phyloP scores from a whole-genome alignment of 2,888 invertebrate genomes.

The Apotomis betuletana region DNA sequence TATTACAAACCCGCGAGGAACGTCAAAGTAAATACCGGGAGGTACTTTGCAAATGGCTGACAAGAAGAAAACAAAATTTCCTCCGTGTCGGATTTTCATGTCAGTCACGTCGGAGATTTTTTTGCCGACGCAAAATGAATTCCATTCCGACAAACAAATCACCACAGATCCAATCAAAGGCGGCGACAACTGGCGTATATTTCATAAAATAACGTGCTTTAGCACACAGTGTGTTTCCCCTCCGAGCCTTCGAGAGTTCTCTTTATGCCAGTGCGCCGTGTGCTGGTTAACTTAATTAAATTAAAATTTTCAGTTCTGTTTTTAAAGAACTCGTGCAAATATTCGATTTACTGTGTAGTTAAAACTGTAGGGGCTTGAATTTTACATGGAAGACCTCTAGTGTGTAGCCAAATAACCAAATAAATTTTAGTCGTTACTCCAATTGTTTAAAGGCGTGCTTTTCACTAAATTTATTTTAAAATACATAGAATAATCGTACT shows the following conservation, averaged over 20 bases:
- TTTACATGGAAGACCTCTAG: background rate
- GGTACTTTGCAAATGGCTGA: slow-evolving; percentile 59
- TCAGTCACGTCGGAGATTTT: slow-evolving; percentile 71
- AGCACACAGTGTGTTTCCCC: slow-evolving; percentile 42
- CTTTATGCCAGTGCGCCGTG: slow-evolving; percentile 4
- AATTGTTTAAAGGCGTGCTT: background rate
- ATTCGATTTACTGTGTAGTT: slow-evolving; percentile 2
- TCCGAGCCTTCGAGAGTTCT: background rate
- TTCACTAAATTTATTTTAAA: background rate
- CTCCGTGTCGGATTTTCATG: slow-evolving; percentile 65
- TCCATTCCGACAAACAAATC: slow-evolving; percentile 69
- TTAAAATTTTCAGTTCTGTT: background rate
- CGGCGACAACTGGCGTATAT: slow-evolving; percentile 53
- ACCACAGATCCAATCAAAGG: slow-evolving; percentile 67
- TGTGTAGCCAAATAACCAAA: background rate
- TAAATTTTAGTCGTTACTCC: background rate
- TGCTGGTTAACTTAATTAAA: slow-evolving; percentile 10
- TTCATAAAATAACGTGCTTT: slow-evolving; percentile 50
- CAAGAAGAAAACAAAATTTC: slow-evolving; percentile 68
- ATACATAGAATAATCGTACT: too few species aligned
- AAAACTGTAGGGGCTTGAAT: background rate
- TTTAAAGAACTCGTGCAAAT: background rate
- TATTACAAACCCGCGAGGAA: slow-evolving; percentile 53
- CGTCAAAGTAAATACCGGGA: slow-evolving; percentile 57
- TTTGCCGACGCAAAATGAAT: slow-evolving; percentile 64